Base-by-base conservation (phyloP, 2,888 invertebrate species). In the Sepiola atlantica region DNA sequence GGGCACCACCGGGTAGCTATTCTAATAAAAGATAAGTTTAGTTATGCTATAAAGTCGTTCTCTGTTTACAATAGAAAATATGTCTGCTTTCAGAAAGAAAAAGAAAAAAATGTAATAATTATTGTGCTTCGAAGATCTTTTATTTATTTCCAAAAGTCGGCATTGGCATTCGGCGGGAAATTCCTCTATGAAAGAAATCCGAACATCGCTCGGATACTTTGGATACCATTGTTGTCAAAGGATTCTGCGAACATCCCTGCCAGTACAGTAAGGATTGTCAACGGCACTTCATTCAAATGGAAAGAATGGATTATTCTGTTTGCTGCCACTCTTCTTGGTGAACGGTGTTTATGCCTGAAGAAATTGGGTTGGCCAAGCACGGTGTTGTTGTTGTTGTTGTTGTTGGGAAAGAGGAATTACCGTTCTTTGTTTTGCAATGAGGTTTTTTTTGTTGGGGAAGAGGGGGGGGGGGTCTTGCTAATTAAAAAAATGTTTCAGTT, bases 221-320 rank as follows among this genome's bases (percentile, higher is more conserved):
- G 77, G 77, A 77, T 77, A n/a, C n/a, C n/a, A 77, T 77, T 16
- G 77, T 77, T 77, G 77, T n/a, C 77, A n/a, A 32, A 77, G 32
- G 77, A 32, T 77, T 77, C 77, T 32, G 12, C n/a, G 32, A n/a
- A 77, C n/a, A 77, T 32, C 77, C 32, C 20, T 77, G 77, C n/a
- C n/a, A 77, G n/a, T 32, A 0, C n/a, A 77, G n/a, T 77, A n/a
- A 77, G n/a, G 16, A n/a, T 77, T 77, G 77, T 77, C 77, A 77
- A 77, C n/a, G 14, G 77, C 16, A 14, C 21, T 77, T 77, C 32
- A 77, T 77, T 77, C 77, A 77, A 32, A 32, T n/a, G 77, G n/a
- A 32, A 77, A 77, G 77, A 77, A 77, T 77, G n/a, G 77, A n/a
- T 77, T n/a, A 77, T 77, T 77, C 32, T 77, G 77, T 77, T 77